phyloP scores from a whole-genome alignment of 1,140 invertebrate genomes.

The Drusus annulatus region DNA sequence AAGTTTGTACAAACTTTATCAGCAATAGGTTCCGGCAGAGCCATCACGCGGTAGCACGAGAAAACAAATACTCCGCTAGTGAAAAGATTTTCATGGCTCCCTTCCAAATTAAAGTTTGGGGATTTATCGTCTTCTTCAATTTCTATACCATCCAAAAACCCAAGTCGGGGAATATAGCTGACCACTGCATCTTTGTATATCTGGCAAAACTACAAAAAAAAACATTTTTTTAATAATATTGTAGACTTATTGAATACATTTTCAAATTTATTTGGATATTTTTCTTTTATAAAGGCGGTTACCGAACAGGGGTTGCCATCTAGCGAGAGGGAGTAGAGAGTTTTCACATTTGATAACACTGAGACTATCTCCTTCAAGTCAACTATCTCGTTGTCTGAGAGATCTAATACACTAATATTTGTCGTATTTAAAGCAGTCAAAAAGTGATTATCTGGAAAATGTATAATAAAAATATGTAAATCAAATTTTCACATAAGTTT shows the following conservation, averaged over 20 bases:
- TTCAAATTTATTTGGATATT: no score
- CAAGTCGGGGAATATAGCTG: constrained; percentile 13
- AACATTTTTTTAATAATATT: no score
- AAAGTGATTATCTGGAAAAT: constrained; percentile 30
- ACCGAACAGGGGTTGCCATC: constrained; percentile 73
- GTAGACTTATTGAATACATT: no score
- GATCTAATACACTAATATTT: constrained; percentile 63
- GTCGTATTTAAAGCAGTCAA: constrained; percentile 9
- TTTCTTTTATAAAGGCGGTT: constrained; percentile 42
- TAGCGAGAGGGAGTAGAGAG: constrained; percentile 65
- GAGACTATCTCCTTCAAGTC: constrained; percentile 65
- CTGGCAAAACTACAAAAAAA: constrained; percentile 22
- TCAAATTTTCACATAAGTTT: no score
- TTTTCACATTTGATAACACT: constrained; percentile 62
- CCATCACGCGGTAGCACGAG: constrained; percentile 66
- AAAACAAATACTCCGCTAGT: constrained; percentile 65
- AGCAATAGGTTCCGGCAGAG: constrained; percentile 61
- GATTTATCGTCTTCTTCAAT: constrained; percentile 64
- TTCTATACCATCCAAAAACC: constrained; percentile 54
- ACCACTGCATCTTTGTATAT: constrained; percentile 38
- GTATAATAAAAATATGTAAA: no score
- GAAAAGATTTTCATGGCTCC: constrained; percentile 64
- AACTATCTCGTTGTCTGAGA: constrained; percentile 72
- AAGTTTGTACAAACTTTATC: constrained; percentile 1
- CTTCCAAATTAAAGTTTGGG: constrained; percentile 57